These are phyloP conservation scores for Cactoblastis cactorum DNA, from an alignment of 2,888 invertebrate species.

Conservation along the genomic window DNA sequence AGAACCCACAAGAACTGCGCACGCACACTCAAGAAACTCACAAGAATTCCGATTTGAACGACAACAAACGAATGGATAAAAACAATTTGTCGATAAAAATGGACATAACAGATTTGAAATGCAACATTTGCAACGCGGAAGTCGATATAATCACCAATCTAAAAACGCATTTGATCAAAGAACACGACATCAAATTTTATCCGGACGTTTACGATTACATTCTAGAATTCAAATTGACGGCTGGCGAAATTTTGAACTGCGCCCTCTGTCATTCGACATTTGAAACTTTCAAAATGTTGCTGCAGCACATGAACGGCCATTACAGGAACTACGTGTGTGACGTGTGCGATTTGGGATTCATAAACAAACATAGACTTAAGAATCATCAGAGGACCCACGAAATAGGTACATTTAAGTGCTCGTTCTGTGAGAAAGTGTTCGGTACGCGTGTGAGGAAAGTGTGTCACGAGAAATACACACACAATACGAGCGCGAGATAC, in stretches of 20 bases:
- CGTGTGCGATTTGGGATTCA: slow-evolving; percentile 59
- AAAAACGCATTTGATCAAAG: slow-evolving; percentile 48
- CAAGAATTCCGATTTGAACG: slow-evolving; percentile 35
- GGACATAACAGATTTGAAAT: slow-evolving; percentile 58
- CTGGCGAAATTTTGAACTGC: slow-evolving; percentile 49
- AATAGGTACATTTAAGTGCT: slow-evolving; percentile 52
- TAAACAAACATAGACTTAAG: slow-evolving; percentile 56
- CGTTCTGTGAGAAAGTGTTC: slow-evolving; percentile 59
- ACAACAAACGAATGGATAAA: slow-evolving; percentile 47
- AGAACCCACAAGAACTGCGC: slow-evolving; percentile 37
- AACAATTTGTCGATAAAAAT: slow-evolving; percentile 62
- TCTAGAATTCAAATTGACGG: slow-evolving; percentile 56
- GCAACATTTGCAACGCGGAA: slow-evolving; percentile 43
- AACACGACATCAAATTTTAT: slow-evolving; percentile 56
- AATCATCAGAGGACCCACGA: slow-evolving; percentile 62
- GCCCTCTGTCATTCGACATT: slow-evolving; percentile 55
- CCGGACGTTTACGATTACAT: slow-evolving; percentile 55
- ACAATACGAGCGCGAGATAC: slow-evolving; percentile 52
- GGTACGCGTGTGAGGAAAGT: slow-evolving; percentile 48
- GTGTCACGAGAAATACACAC: slow-evolving; percentile 66
- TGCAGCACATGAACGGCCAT: slow-evolving; percentile 69
- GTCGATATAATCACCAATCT: slow-evolving; percentile 39
- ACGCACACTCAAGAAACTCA: slow-evolving; percentile 42
- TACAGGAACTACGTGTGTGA: slow-evolving; percentile 65
- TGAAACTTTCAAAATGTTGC: slow-evolving; percentile 63